Percentiles rank a stretch among this genome's conserved stretches.
Conservation (phyloP, 2,797 vertebrate species). For the Mycteria americana region DNA sequence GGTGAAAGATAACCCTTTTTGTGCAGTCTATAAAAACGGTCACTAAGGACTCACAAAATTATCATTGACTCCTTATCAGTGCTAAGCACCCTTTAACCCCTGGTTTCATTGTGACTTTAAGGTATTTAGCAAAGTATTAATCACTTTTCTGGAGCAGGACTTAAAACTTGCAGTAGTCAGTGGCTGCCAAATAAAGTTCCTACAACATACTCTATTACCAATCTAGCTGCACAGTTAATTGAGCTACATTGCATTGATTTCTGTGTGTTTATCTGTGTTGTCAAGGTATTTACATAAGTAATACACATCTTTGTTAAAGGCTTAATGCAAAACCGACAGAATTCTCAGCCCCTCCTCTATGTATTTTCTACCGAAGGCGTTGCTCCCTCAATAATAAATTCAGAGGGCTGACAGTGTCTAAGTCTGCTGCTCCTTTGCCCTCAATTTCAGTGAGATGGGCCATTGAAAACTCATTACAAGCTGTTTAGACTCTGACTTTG, state of each 20-base stretch:
- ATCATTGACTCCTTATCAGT: not conserved
- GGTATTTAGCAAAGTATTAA: conserved; percentile 14
- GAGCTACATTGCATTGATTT: conserved; percentile 16
- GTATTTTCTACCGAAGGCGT: conserved; percentile 45
- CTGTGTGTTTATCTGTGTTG: conserved; percentile 28
- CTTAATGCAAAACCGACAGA: conserved; percentile 36
- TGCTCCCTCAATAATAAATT: conserved; percentile 79
- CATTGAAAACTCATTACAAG: conserved; percentile 89
- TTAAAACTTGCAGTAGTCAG: not conserved
- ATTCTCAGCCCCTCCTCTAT: conserved; percentile 45
- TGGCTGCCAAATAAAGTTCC: conserved; percentile 10
- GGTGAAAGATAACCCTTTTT: not conserved
- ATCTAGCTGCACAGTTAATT: not conserved
- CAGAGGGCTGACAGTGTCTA: conserved; percentile 77
- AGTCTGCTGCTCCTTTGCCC: conserved; percentile 84
- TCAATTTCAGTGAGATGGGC: conserved; percentile 87
- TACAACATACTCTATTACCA: not conserved
- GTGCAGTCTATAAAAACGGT: not conserved
- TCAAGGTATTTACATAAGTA: conserved; percentile 54
- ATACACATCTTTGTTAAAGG: conserved; percentile 18
- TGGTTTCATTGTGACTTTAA: not conserved
- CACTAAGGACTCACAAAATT: not conserved
- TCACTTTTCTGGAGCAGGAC: not conserved
- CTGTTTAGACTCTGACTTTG: conserved; percentile 88
- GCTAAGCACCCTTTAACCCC: not conserved